Evolutionary conservation across 2,113 vertebrate genomes (phyloP).

Genomic region (Cygnus buccinator): DNA sequence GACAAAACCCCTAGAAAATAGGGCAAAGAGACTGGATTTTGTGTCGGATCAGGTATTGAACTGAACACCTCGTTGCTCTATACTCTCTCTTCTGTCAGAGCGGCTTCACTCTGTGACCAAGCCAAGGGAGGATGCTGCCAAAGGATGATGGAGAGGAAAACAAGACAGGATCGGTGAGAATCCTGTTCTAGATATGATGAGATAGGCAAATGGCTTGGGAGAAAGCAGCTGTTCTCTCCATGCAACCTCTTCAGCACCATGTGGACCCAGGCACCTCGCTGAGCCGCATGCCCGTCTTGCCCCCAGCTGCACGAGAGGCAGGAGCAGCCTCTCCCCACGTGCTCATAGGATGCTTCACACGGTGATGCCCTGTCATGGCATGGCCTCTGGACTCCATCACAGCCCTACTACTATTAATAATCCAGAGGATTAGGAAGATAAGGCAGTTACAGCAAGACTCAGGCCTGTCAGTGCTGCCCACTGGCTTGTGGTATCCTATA

Average conservation of each 20-base stretch:
- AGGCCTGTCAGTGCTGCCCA: slow-evolving; percentile 13
- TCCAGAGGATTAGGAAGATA: slow-evolving; percentile 63
- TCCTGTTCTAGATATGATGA: neutral
- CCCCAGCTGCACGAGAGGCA: neutral
- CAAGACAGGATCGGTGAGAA: fast-evolving
- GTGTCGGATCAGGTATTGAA: neutral
- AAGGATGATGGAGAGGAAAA: neutral
- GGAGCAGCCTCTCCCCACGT: neutral
- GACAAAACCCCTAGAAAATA: neutral
- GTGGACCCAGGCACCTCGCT: neutral
- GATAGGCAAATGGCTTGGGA: neutral
- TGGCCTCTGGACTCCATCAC: slow-evolving; percentile 59
- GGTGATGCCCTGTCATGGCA: neutral
- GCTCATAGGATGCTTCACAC: slow-evolving; percentile 26
- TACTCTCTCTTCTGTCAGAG: neutral
- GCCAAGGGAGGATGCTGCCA: neutral
- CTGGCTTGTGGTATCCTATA: slow-evolving; percentile 16
- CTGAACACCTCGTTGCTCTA: neutral
- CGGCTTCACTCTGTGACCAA: neutral
- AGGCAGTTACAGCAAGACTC: neutral
- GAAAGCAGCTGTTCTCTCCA: neutral
- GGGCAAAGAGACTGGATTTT: fast-evolving
- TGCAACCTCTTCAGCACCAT: fast-evolving
- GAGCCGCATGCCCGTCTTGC: neutral
- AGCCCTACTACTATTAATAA: slow-evolving; percentile 66